Conservation (phyloP, 2,797 vertebrate genomes). For the Cyprinella venusta region DNA sequence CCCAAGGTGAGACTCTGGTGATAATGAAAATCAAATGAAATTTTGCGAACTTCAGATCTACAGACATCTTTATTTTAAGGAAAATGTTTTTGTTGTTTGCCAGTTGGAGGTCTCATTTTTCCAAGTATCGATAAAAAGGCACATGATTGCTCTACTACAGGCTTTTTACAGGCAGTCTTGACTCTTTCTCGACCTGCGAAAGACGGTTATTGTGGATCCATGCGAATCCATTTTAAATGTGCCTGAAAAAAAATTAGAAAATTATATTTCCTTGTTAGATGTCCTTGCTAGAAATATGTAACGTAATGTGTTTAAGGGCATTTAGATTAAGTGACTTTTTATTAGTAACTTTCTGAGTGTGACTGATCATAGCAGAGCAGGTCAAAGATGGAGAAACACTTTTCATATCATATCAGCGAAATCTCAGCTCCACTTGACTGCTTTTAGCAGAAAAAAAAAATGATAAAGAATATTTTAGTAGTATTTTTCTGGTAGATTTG, state of each 20-base stretch:
- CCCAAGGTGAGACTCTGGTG: background rate
- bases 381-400: background rate
- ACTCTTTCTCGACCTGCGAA: constrained; percentile 25
- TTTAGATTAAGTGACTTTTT: constrained; percentile 6
- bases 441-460: background rate
- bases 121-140: constrained; percentile 10
- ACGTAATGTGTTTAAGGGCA: background rate
- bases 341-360: constrained; percentile 17
- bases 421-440: background rate
- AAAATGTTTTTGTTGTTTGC: background rate
- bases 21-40: background rate
- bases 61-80: background rate
- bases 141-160: constrained; percentile 16
- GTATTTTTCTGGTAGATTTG: background rate
- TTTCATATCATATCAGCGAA: background rate
- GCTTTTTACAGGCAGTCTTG: constrained; percentile 36
- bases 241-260: background rate
- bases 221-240: constrained; percentile 11
- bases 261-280: background rate
- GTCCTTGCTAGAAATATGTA: background rate
- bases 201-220: background rate
- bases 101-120: background rate
- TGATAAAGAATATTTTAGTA: background rate
- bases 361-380: constrained; percentile 3
- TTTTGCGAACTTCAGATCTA: background rate